Base-by-base conservation (phyloP, 1,140 invertebrate species). In the Danaus melanippus region DNA sequence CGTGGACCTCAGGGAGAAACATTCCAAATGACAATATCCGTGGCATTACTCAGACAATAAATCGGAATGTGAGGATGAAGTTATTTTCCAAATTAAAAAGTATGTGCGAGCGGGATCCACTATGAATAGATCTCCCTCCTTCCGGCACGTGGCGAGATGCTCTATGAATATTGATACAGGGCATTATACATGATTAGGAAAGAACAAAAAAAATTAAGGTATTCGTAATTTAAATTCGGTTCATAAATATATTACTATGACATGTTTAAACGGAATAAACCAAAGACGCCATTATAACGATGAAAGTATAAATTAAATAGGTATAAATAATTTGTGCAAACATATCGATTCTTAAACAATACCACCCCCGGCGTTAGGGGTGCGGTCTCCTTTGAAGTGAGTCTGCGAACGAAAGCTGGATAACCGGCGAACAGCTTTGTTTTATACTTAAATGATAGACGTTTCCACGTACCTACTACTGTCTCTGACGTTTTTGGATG, bases 391-490 rank as follows among this genome's bases (percentile, higher is more conserved):
- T 79, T 82, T 79, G 76, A 78, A 74, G 78, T 79, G 74, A 71
- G 74, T 73, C 76, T 79, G 76, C 70, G 60, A 67, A 69, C 71
- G 79, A 81, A 79, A 76, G 77, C 77, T 72, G 71, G 75, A 66
- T 72, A 78, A 77, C 74, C 71, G 62, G 74, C 72, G 74, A 64
- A 76, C 74, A 76, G 76, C 75, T 82, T 81, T 81, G 76, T 81
- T 81, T 81, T 74, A 72, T 67, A 71, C 67, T 78, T 78, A 76
- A 77, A 78, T 78, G 58, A 55, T 60, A 75, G 73, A 82, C 71
- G 63, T 71, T 76, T 73, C 56, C 57, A 64, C 69, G 62, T 71
- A 74, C n/a, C n/a, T n/a, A n/a, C 72, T 69, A 67, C 65, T 77
- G 74, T 68, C 67, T 53, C 57, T 64, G 64, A 69, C 63, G 60